These are phyloP conservation scores for Ceuthmochares aereus DNA, from an alignment of 2,113 vertebrate genomes.

Conservation along the genomic window DNA sequence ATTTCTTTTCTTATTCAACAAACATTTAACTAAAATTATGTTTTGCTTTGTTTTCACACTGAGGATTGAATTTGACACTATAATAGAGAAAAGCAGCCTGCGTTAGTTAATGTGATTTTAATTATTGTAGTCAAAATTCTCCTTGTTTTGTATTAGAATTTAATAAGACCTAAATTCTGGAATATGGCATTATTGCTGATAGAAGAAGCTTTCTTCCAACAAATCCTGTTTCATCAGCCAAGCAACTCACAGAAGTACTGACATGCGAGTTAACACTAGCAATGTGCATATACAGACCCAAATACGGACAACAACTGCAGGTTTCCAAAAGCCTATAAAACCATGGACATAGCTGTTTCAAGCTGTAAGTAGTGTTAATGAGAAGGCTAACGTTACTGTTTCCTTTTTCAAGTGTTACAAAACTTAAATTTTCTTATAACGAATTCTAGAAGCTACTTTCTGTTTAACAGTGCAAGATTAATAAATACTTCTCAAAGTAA, in stretches of 20 bases:
- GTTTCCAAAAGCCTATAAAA: background rate
- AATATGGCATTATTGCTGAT: background rate
- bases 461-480: conserved; percentile 16
- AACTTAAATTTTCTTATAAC: background rate
- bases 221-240: background rate
- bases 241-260: background rate
- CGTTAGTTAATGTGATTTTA: background rate
- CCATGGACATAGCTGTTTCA: background rate
- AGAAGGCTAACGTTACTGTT: background rate
- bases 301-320: background rate
- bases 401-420: background rate
- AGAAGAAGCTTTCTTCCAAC: background rate
- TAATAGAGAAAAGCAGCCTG: conserved; percentile 13
- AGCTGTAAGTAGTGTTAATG: background rate
- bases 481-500: conserved; percentile 27
- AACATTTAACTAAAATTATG: conserved; percentile 66
- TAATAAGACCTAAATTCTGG: background rate
- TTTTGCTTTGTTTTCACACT: conserved; percentile 56
- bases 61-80: conserved; percentile 43
- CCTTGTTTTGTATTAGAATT: conserved; percentile 14
- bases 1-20: conserved; percentile 66
- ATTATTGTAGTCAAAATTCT: background rate
- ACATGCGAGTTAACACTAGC: background rate
- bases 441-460: background rate
- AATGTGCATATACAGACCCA: background rate